Conservation (phyloP, 53 echinoderm and acorn worm species). For the Stichopus horrens region DNA sequence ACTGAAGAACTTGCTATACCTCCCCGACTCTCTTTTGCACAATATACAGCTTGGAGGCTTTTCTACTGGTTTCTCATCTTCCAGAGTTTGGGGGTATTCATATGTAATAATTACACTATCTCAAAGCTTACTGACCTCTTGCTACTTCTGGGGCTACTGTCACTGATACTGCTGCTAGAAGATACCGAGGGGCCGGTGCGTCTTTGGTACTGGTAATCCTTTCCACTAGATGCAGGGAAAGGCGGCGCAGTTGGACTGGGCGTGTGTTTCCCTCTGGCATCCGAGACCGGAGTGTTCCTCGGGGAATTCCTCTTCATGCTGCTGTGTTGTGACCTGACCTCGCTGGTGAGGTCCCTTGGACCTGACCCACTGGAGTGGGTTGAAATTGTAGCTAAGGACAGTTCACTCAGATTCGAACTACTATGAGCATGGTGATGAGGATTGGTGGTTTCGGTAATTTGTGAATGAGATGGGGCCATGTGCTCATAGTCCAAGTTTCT, state of each 20-base stretch:
- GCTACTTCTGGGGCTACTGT: conserved; percentile 74
- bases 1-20: too few species aligned
- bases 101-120: too few species aligned
- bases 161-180: conserved; percentile 93
- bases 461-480: conserved; percentile 4
- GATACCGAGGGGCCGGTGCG: conserved; percentile 78
- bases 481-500: conserved; percentile 12
- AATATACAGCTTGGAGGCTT: too few species aligned
- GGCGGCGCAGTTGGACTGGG: conserved; percentile 50
- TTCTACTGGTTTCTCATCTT: too few species aligned
- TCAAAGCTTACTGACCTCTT: conserved; percentile 54
- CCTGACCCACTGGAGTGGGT: conserved; percentile 83
- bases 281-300: conserved; percentile 45
- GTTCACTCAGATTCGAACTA: conserved; percentile 80
- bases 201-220: conserved; percentile 59
- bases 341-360: conserved; percentile 38
- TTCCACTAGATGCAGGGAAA: conserved; percentile 7
- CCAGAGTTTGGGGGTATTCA: too few species aligned
- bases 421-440: conserved; percentile 60
- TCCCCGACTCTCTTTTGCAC: too few species aligned
- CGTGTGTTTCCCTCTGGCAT: conserved; percentile 42
- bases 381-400: conserved; percentile 67
- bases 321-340: conserved; percentile 45
- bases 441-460: neutral
- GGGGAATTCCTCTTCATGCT: conserved; percentile 57